Conservation (phyloP, 2,113 vertebrate species). For the Elgaria multicarinata region DNA sequence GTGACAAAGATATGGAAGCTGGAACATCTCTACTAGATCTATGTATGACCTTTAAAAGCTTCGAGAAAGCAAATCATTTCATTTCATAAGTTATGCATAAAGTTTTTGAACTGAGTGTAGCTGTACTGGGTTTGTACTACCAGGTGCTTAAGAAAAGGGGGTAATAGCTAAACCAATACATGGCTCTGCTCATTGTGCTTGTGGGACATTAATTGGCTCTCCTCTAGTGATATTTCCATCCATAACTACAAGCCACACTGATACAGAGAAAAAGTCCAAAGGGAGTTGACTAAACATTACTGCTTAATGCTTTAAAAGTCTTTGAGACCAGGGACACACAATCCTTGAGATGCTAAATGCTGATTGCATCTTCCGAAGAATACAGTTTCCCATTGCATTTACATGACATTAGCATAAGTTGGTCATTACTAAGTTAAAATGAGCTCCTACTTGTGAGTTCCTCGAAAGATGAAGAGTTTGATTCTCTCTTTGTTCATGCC, state of each 20-base stretch:
- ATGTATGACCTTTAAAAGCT: background rate
- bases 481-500: background rate
- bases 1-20: background rate
- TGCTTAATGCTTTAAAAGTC: background rate
- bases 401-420: background rate
- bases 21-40: background rate
- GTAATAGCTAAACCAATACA: constrained; percentile 1
- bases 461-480: background rate
- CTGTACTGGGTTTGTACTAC: background rate
- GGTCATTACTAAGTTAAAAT: background rate
- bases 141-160: background rate
- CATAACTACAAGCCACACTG: background rate
- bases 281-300: background rate
- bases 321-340: background rate
- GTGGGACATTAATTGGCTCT: background rate
- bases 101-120: background rate
- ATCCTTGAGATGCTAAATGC: background rate
- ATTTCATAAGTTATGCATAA: background rate
- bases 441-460: background rate
- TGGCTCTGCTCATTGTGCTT: background rate
- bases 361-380: background rate
- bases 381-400: background rate
- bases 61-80: background rate
- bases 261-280: background rate
- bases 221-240: background rate